Evolutionary conservation across 2,888 invertebrate species (phyloP), one percentile per base, ranked within the genome.

Genomic region (Lagria hirta): DNA sequence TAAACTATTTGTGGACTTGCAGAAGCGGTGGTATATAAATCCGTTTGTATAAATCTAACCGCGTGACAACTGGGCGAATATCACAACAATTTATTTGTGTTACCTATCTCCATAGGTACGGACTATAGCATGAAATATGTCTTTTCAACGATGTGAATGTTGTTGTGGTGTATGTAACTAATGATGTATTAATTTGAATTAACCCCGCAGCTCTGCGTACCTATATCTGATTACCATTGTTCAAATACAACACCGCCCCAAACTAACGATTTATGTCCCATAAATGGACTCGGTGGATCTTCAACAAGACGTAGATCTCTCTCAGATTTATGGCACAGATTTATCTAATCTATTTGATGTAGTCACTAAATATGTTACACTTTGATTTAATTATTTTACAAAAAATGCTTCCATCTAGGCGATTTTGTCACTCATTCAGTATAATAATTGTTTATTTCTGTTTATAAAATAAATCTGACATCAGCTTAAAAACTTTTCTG

Each of bases 181-280:
- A 48, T 48, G 48, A 48, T 43, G 43, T 37, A 48, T 48, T 48
- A 48, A 48, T 48, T 43, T 35, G 48, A 29, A 48, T 38, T 48
- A 40, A 43, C 29, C 43, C 43, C 43, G 37, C 43, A 38, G 38
- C 40, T 30, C 38, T 48, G 32, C n/a, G n/a, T 48, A 34, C 43
- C 17, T 34, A 32, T 47, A 48, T 43, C 43, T 48, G 48, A 48
- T 48, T 38, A 48, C 29, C 43, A 48, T 43, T 43, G 38, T 43
- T 33, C 38, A 22, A 32, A 34, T 34, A 32, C 22, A 34, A 38
- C 28, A 17, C 22, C 33, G 34, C 45, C 40, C 27, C 34, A 34
- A 17, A 21, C 22, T 17, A 26, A n/a, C 27, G 47, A 47, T 47
- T 47, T 47, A 47, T 43, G 33, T 29, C 42, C 47, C 32, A 23